These are phyloP conservation scores for Drosophila bocki DNA, from an alignment of 1,140 invertebrate species.

Conservation along the genomic window DNA sequence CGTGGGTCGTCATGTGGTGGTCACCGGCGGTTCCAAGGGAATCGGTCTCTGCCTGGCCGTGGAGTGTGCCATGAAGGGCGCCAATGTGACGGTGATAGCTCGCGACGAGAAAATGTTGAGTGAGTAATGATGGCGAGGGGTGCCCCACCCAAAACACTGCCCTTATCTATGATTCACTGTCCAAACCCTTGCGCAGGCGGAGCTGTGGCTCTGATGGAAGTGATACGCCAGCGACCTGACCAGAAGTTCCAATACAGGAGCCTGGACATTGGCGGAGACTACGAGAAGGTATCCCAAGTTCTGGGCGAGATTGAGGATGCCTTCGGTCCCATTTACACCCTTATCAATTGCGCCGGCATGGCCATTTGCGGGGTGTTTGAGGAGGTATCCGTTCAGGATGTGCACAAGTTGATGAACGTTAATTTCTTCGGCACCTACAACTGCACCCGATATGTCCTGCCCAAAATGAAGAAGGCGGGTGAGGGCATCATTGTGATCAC, in stretches of 20 bases:
- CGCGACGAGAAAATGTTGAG: constrained; percentile 90
- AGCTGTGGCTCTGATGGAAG: constrained; percentile 75
- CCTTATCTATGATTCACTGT: neutral
- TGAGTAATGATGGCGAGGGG: constrained; percentile 37
- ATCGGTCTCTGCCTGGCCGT: constrained; percentile 95
- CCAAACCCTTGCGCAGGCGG: constrained; percentile 53
- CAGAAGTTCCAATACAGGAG: constrained; percentile 90
- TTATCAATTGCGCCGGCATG: constrained; percentile 96
- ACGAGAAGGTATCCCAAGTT: constrained; percentile 87
- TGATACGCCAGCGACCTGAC: constrained; percentile 67
- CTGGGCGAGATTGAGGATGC: constrained; percentile 88
- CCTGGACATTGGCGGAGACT: constrained; percentile 90
- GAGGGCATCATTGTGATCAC: constrained; percentile 94
- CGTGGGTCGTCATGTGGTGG: constrained; percentile 87
- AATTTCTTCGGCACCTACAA: constrained; percentile 91
- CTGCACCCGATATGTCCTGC: constrained; percentile 89
- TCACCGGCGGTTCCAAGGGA: constrained; percentile 98
- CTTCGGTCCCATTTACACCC: constrained; percentile 92
- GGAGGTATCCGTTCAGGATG: constrained; percentile 90
- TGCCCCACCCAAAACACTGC: neutral
- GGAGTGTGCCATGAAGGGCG: constrained; percentile 91
- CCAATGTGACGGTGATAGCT: constrained; percentile 95
- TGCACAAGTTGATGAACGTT: constrained; percentile 90
- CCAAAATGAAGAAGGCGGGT: constrained; percentile 89
- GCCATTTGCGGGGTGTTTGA: constrained; percentile 93